Evolutionary conservation across 2,797 vertebrate genomes (phyloP).

Genomic region (Oreortyx pictus): DNA sequence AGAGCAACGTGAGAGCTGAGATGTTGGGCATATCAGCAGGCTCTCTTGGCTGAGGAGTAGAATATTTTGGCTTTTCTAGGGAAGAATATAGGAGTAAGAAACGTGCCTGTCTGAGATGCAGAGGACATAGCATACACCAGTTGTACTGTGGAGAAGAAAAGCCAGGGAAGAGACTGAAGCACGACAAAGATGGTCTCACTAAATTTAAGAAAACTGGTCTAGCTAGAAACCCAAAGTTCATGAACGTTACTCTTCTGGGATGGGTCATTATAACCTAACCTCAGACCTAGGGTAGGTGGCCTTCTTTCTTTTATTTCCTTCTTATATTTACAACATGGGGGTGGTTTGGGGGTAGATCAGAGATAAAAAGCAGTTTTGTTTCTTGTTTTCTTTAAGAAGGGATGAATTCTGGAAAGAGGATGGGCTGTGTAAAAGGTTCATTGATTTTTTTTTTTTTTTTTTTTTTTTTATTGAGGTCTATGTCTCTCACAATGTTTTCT

Average conservation of each 20-base stretch:
- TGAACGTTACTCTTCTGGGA: accelerated
- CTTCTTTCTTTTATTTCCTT: neutral
- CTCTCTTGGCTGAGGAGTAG: neutral
- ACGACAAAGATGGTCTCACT: neutral
- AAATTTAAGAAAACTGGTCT: neutral
- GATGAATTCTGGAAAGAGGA: neutral
- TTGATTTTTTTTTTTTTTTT: neutral
- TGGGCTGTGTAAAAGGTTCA: neutral
- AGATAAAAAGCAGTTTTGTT: neutral
- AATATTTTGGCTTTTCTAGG: neutral
- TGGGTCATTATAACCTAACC: neutral
- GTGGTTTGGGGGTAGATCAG: neutral
- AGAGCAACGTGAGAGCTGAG: neutral
- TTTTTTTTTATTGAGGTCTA: neutral
- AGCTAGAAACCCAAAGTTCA: conserved; percentile 22
- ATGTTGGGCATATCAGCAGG: neutral
- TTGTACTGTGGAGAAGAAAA: neutral
- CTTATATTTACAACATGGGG: neutral
- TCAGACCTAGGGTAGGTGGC: neutral
- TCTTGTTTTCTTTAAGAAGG: neutral
- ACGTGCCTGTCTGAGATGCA: neutral
- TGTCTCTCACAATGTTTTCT: neutral
- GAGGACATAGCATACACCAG: neutral
- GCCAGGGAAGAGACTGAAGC: neutral
- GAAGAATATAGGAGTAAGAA: neutral